These are phyloP conservation scores for Papilio glaucus DNA, from an alignment of 1,140 invertebrate species.

Conservation along the genomic window DNA sequence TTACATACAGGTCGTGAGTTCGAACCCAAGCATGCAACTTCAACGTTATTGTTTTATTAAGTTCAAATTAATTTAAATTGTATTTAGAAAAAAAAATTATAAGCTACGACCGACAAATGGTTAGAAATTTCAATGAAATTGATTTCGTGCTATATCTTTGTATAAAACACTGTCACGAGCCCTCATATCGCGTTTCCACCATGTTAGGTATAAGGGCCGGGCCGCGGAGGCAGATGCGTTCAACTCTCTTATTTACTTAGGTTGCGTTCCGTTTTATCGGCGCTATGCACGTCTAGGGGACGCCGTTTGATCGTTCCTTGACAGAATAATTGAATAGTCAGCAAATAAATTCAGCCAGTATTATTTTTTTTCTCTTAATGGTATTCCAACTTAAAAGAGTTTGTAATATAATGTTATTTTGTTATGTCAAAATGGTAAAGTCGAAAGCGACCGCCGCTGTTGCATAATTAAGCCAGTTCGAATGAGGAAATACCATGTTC, in stretches of 20 bases:
- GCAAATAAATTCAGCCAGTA: constrained; percentile 35
- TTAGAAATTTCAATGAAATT: not conserved
- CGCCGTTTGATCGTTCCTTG: constrained; percentile 43
- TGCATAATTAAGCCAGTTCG: no score
- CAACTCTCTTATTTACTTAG: constrained; percentile 56
- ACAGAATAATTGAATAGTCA: constrained; percentile 51
- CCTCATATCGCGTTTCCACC: constrained; percentile 32
- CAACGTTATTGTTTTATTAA: no score
- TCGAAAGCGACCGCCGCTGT: no score
- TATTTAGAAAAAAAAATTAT: no score
- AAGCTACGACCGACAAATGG: not conserved
- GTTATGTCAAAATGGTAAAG: no score
- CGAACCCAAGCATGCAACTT: no score
- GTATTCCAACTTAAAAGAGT: constrained; percentile 3
- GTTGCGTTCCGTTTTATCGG: constrained; percentile 52
- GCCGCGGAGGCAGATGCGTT: constrained; percentile 53
- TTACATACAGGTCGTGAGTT: no score
- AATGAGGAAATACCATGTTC: no score
- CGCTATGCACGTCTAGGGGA: constrained; percentile 49
- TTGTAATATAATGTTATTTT: constrained; percentile 34
- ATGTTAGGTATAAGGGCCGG: constrained; percentile 36
- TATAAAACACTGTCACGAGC: not conserved
- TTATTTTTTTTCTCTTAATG: not conserved
- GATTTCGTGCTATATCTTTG: not conserved
- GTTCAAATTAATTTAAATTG: no score